Base-by-base conservation (phyloP, 2,797 vertebrate species). In the Chrysocyon brachyurus region DNA sequence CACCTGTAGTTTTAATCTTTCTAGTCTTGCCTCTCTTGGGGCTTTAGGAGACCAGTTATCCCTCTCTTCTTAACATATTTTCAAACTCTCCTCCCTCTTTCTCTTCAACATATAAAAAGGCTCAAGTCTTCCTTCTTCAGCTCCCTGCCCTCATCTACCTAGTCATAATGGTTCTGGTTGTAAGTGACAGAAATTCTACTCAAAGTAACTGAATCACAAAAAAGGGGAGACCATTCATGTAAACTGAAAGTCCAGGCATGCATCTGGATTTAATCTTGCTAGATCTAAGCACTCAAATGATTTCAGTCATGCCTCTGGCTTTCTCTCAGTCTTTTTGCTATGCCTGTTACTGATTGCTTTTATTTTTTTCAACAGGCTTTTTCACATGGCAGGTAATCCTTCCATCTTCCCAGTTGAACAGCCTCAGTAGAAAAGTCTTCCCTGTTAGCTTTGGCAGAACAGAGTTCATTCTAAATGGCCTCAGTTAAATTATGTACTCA, bases 241-340 rank as follows among this genome's bases (percentile, higher is more conserved):
- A 92, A 96, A 91, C 40, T 33, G n/a, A 73, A 86, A 75, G 63
- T 87, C 52, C 40, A 49, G 54, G n/a, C 6, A 61, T 63, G 10
- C 36, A 75, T 87, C 33, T 87, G n/a, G 1, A 26, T 87, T 96
- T 96, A 64, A 56, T 82, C n/a, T 90, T 92, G 33, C 26, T 85
- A 95, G 82, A 79, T 81, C 31, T 15, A 68, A 63, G 19, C 10
- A 57, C 59, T 94, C 70, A 72, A 6, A 33, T 92, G 26, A 81
- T 92, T 12, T 64, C 22, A 73, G 46, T 89, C 33, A 63, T 77
- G 26, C 19, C 70, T 73, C 81, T 92, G 56, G 9, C 64, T 97
- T 95, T 94, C 82, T 78, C 24, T 91, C 70, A 87, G 0, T 94
- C 79, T 94, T 96, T 56, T 49, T 94, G 59, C 31, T 93, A 52